A percentile compares a stretch with the other conserved stretches of the same genome.
These are phyloP conservation scores for Lagopus muta DNA, from an alignment of 2,113 vertebrate species.

Conservation along the genomic window DNA sequence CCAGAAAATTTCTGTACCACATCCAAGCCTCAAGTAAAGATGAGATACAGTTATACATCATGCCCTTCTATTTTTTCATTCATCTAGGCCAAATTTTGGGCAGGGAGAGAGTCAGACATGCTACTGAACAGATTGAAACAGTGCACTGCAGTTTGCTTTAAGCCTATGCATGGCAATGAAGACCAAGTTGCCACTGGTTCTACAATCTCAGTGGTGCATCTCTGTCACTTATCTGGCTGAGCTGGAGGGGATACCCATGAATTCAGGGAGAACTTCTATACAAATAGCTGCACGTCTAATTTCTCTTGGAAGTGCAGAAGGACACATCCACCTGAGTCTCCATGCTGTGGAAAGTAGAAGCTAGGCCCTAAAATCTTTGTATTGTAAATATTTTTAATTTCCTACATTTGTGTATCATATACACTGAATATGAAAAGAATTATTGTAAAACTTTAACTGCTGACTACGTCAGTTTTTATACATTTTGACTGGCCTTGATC, in stretches of 20 bases:
- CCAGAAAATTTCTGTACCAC: not conserved
- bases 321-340: not conserved
- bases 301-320: not conserved
- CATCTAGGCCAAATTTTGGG: not conserved
- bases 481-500: not conserved
- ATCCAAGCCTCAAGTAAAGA: not conserved
- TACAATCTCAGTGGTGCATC: not conserved
- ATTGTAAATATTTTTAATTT: not conserved
- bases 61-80: not conserved
- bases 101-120: not conserved
- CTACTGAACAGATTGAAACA: not conserved
- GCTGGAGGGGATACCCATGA: rapidly evolving
- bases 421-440: not conserved
- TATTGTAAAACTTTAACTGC: not conserved
- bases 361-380: not conserved
- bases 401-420: not conserved
- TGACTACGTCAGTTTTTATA: not conserved
- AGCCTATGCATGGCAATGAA: not conserved
- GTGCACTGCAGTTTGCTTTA: not conserved
- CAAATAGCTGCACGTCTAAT: not conserved
- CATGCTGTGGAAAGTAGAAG: not conserved
- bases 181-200: not conserved
- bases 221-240: not conserved
- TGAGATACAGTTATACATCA: not conserved
- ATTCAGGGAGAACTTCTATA: not conserved